Base-by-base conservation (phyloP, 2,888 invertebrate genomes). In the Plebejus argus region DNA sequence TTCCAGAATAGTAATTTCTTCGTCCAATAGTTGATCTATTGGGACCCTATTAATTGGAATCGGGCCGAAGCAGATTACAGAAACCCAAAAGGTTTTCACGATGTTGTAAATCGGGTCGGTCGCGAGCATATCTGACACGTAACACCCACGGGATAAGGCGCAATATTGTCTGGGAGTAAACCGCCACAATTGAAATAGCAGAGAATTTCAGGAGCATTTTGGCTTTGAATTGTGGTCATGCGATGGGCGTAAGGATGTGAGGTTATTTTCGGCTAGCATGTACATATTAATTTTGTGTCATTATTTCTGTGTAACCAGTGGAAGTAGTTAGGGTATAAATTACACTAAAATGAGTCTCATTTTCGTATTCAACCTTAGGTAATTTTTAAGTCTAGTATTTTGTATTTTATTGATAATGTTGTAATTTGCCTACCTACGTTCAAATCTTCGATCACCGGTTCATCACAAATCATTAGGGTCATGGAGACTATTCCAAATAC, bases 21-120 rank as follows among this genome's bases (percentile, higher is more conserved):
- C 81, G 83, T 77, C 83, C 85, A 86, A 83, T 84, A 84, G 83
- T 83, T 82, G 82, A 85, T 83, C 83, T 84, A 82, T 84, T 82
- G 85, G 86, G 86, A 86, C 86, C 86, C 88, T 91, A 91, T 92
- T 93, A 93, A 93, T 93, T 92, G 90, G 89, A 87, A 89, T 89
- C 86, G 89, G 90, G 86, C 86, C 88, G 87, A 87, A 90, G 89
- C 88, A 88, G 91, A 92, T 92, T 91, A 93, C 88, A 84, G 86
- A 85, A 85, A 87, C 88, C 88, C 86, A 82, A 87, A 89, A 89
- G 87, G 88, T 88, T 88, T 88, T 84, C 84, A 83, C 82, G 87
- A 87, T 83, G 84, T 84, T 83, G 86, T 91, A 91, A 90, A 92
- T 91, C 87, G 90, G 85, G 79, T 66, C 78, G 74, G 66, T 71